Percentiles rank a stretch among this genome's conserved stretches.
Evolutionary conservation across 1,140 invertebrate species (phyloP).

Genomic region (Philopotamus ludificatus): DNA sequence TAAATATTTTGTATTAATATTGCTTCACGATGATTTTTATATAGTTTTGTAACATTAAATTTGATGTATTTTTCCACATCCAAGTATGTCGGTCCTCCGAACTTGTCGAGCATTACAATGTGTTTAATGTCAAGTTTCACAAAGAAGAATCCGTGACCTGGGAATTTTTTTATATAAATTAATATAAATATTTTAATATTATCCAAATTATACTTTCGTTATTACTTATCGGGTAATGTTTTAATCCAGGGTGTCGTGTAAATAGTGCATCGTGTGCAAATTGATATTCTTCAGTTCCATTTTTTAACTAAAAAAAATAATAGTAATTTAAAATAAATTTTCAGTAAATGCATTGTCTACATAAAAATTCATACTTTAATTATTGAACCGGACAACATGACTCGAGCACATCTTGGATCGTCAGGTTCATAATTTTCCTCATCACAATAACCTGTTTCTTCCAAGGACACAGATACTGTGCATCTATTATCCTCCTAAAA

Average conservation of each 20-base stretch:
- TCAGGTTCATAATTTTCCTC: conserved; percentile 68
- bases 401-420: conserved; percentile 75
- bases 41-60: conserved; percentile 19
- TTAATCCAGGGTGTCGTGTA: conserved; percentile 68
- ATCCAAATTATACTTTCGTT: conserved; percentile 15
- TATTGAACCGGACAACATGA: conserved; percentile 71
- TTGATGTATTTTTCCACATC: conserved; percentile 60
- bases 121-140: conserved; percentile 70
- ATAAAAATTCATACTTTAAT: conserved; percentile 55
- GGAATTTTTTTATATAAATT: conserved; percentile 1
- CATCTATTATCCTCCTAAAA: conserved; percentile 63
- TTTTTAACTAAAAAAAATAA: conserved; percentile 57
- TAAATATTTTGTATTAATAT: too few relatives aligned
- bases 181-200: not conserved
- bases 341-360: not conserved
- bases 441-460: conserved; percentile 67
- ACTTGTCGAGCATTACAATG: conserved; percentile 72
- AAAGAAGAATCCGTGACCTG: conserved; percentile 74
- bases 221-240: conserved; percentile 61
- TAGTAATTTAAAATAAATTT: not conserved
- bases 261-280: conserved; percentile 65
- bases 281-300: conserved; percentile 57
- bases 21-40: too few relatives aligned
- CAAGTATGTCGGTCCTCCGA: conserved; percentile 72
- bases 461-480: conserved; percentile 68